Evolutionary conservation across 1,140 invertebrate species (phyloP).

Genomic region (Cherax destructor): DNA sequence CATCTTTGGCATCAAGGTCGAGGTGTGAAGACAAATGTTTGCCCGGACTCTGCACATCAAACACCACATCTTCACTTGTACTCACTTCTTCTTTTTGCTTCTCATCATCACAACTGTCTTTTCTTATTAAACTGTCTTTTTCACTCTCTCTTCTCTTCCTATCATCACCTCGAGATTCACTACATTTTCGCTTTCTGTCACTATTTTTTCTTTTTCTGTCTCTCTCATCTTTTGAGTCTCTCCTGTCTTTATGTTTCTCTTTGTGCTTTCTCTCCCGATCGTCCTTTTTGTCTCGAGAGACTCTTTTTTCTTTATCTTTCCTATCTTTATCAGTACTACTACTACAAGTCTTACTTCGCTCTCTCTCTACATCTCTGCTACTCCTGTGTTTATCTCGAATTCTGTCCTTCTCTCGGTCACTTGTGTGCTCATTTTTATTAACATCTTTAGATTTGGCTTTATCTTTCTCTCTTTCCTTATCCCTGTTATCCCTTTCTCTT

Average conservation of each 20-base stretch:
- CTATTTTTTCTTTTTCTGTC: constrained; percentile 74
- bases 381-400: constrained; percentile 29
- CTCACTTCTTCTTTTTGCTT: constrained; percentile 60
- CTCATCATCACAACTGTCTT: constrained; percentile 46
- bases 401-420: constrained; percentile 51
- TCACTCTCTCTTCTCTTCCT: constrained; percentile 63
- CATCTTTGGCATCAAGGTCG: constrained; percentile 66
- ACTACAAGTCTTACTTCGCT: constrained; percentile 24
- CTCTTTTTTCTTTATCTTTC: constrained; percentile 23
- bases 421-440: constrained; percentile 51
- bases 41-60: constrained; percentile 28
- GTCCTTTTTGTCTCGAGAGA: not conserved
- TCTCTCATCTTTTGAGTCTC: constrained; percentile 58
- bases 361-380: constrained; percentile 25
- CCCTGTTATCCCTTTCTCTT: constrained; percentile 17
- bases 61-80: constrained; percentile 68
- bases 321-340: constrained; percentile 43
- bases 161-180: constrained; percentile 62
- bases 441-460: constrained; percentile 26
- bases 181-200: constrained; percentile 72
- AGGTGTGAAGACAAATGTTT: constrained; percentile 19
- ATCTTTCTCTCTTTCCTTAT: constrained; percentile 14
- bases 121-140: constrained; percentile 50
- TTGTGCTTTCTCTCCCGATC: not conserved
- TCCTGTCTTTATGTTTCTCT: constrained; percentile 43